Evolutionary conservation across 2,113 vertebrate species (phyloP), one percentile per base, ranked within the genome.

Genomic region (Paramormyrops kingsleyae): DNA sequence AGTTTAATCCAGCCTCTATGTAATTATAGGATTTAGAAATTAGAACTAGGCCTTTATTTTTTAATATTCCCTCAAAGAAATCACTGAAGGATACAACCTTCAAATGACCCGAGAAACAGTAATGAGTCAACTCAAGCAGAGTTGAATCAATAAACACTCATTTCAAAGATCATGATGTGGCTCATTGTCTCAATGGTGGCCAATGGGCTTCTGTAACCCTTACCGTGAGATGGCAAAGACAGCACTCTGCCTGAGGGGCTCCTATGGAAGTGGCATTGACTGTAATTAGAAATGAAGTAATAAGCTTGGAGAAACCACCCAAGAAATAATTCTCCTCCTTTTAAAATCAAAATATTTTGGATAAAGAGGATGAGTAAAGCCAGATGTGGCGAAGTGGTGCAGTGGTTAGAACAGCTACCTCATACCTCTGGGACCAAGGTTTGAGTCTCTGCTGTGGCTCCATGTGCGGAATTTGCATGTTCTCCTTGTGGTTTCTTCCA

Each of bases 91-190:
- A 84, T 87, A 89, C 91, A 90, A 92, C 92, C 91, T 80, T 90
- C 88, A 66, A 84, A 89, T 92, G 92, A 93, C 93, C 92, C 91
- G 89, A 56, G 83, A 88, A 91, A 91, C 90, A 93, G 92, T 92
- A 91, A 94, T 89, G 83, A 91, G 88, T 88, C 90, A 89, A 93
- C 92, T 91, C 89, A 93, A 88, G 46, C 90, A 87, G 90, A 92
- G 88, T 92, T 90, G 87, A 92, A 93, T 94, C 93, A 92, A 94
- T 94, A 91, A 88, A 90, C 86, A 80, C 89, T 92, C 89, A 91
- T 89, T 91, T 91, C 83, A 90, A 92, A 90, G 89, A 92, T 91
- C 90, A 91, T 88, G 91, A 89, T 50, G 56, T 50, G 90, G 89
- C 90, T 89, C 31, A 31, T 62, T 89, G 70, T 90, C 52, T 88